Conservation (phyloP, 1,140 invertebrate genomes). For the Nephotettix cincticeps region DNA sequence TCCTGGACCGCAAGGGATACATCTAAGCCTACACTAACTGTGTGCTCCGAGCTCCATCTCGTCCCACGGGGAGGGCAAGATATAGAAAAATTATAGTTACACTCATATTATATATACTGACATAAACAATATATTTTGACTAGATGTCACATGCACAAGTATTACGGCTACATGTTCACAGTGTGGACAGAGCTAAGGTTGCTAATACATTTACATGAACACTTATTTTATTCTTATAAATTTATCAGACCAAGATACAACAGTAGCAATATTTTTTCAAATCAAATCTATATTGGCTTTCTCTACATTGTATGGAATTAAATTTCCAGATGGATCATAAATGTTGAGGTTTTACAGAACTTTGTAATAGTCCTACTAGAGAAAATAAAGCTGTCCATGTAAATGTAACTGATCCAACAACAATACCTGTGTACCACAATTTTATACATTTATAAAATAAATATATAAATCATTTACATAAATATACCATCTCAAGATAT, state of each 20-base stretch:
- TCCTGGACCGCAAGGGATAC: not conserved
- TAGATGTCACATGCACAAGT: conserved; percentile 13
- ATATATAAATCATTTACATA: not conserved
- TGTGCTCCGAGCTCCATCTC: not conserved
- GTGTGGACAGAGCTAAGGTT: conserved; percentile 2
- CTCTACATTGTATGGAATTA: no score
- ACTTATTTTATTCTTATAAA: no score
- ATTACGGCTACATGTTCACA: not conserved
- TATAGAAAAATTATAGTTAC: conserved; percentile 14
- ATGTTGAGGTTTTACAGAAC: no score
- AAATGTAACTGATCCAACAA: not conserved
- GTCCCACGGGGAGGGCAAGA: not conserved
- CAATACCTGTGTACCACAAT: not conserved
- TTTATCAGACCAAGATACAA: no score
- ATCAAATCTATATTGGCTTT: no score
- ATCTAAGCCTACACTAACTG: not conserved
- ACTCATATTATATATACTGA: not conserved
- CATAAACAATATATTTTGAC: conserved; percentile 15
- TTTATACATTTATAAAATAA: not conserved
- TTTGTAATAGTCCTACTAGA: no score
- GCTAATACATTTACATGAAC: conserved; percentile 14
- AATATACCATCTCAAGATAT: conserved; percentile 1
- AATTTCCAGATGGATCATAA: no score
- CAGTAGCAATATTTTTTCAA: no score
- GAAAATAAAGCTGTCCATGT: no score